These are phyloP conservation scores for Drosophila novamexicana DNA, from an alignment of 1,140 invertebrate species.

Conservation along the genomic window DNA sequence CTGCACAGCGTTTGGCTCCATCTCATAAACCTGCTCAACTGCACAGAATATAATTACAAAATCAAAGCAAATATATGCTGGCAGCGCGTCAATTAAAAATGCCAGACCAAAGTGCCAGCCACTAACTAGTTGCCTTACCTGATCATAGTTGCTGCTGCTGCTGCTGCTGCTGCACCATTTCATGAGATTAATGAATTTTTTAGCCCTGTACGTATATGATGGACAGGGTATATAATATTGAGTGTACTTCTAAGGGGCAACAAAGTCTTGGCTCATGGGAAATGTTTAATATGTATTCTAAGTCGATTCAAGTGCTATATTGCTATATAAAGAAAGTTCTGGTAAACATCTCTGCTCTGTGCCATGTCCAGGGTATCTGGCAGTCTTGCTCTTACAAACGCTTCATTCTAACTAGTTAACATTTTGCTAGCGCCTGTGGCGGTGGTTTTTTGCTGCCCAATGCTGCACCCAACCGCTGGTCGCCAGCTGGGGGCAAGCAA, in stretches of 20 bases:
- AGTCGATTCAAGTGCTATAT: too few relatives aligned
- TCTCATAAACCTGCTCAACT: slow-evolving; percentile 63
- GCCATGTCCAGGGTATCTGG: slow-evolving; percentile 9
- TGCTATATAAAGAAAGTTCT: too few relatives aligned
- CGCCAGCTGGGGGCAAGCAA: slow-evolving; percentile 38
- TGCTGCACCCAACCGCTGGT: slow-evolving; percentile 39
- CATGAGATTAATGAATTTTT: slow-evolving; percentile 40
- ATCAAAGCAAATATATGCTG: slow-evolving; percentile 49
- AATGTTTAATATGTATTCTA: too few relatives aligned
- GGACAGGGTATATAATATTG: too few relatives aligned
- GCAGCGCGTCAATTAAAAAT: slow-evolving; percentile 51
- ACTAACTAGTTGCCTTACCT: slow-evolving; percentile 35
- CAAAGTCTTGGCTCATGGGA: too few relatives aligned
- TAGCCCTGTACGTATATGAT: background rate
- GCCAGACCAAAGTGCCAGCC: slow-evolving; percentile 31
- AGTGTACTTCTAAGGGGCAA: too few relatives aligned
- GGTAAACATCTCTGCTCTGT: too few relatives aligned
- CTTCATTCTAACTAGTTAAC: slow-evolving; percentile 29
- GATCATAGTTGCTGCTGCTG: slow-evolving; percentile 29
- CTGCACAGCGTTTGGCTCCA: slow-evolving; percentile 13
- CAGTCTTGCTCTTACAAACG: background rate
- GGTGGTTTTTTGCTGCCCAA: slow-evolving; percentile 9
- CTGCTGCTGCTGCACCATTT: slow-evolving; percentile 30
- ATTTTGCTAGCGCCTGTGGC: slow-evolving; percentile 25
- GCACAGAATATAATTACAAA: slow-evolving; percentile 50